Conservation (phyloP, 92 coral and sea anemone genomes). For the Phenganax subtilis region DNA sequence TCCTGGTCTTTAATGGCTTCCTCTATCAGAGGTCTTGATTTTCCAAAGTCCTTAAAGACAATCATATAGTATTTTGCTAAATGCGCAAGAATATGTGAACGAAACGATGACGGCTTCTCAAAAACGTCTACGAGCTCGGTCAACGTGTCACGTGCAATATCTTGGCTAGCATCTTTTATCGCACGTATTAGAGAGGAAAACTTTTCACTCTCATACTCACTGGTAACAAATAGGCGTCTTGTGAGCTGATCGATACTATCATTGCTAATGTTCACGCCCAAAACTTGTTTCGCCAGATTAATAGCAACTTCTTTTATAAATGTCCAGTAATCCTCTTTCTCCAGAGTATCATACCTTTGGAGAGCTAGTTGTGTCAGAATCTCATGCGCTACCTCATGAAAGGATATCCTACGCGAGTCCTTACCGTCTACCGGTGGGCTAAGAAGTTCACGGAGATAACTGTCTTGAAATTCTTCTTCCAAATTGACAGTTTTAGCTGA, state of each 20-base stretch:
- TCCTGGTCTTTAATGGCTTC: slow-evolving; percentile 59
- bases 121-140: slow-evolving; percentile 55
- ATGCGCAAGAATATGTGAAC: slow-evolving; percentile 74
- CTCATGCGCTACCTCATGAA: slow-evolving; percentile 72
- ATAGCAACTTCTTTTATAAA: slow-evolving; percentile 55
- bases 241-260: slow-evolving; percentile 62
- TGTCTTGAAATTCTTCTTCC: slow-evolving; percentile 54
- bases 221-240: slow-evolving; percentile 62
- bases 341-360: neutral
- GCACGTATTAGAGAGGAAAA: slow-evolving; percentile 64
- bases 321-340: slow-evolving; percentile 1
- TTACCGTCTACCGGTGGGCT: slow-evolving; percentile 58
- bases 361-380: slow-evolving; percentile 43
- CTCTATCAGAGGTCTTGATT: slow-evolving; percentile 53
- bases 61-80: slow-evolving; percentile 65
- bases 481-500: slow-evolving; percentile 40
- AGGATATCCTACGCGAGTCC: slow-evolving; percentile 61
- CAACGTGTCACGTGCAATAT: slow-evolving; percentile 64
- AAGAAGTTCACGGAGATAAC: slow-evolving; percentile 58
- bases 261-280: slow-evolving; percentile 47
- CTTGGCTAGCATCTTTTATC: slow-evolving; percentile 44
- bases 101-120: slow-evolving; percentile 52
- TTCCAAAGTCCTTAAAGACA: slow-evolving; percentile 32
- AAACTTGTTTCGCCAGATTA: slow-evolving; percentile 55
- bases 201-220: slow-evolving; percentile 68